Base-by-base conservation (phyloP, 2,888 invertebrate genomes). In the Hirtodrosophila duncani region DNA sequence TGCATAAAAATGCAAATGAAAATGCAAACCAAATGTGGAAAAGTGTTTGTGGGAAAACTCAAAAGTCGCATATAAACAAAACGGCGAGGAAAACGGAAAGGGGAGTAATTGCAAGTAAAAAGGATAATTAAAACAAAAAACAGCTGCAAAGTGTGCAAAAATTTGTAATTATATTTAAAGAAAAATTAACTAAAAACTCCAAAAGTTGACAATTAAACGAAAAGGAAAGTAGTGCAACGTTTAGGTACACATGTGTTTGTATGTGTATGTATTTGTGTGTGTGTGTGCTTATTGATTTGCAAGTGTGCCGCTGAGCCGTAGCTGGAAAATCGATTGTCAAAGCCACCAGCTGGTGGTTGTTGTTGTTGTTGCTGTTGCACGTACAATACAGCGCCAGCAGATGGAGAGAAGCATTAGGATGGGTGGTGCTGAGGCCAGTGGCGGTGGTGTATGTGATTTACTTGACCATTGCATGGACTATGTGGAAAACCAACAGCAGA, bases 321-420 rank as follows among this genome's bases (percentile, higher is more conserved):
- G n/a, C n/a, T n/a, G n/a, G n/a, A 79, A 70, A 81, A 82, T 82
- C 72, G 83, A 82, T 82, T 82, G 62, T 77, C 69, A 67, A 67
- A 72, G 69, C 58, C 62, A 51, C 14, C 78, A 74, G 75, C 71
- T 74, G 71, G 61, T 69, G 70, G 53, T 63, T 62, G 68, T 59
- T 48, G 67, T 60, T 48, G 52, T 30, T 52, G 41, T 34, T 23
- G 50, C 21, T 48, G 30, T 37, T 39, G n/a, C n/a, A 13, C 24
- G 6, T 7, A 11, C 24, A n/a, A n/a, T n/a, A n/a, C n/a, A n/a
- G n/a, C n/a, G n/a, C n/a, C n/a, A n/a, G 24, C 5, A 4, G 10
- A 11, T 23, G 3, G 13, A 5, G 21, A n/a, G 5, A 9, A 14
- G 13, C 10, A 24, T 10, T 57, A 31, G 16, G 30, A 33, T 20